phyloP scores from a whole-genome alignment of 2,113 vertebrate genomes.

The Tachuris rubrigastra region DNA sequence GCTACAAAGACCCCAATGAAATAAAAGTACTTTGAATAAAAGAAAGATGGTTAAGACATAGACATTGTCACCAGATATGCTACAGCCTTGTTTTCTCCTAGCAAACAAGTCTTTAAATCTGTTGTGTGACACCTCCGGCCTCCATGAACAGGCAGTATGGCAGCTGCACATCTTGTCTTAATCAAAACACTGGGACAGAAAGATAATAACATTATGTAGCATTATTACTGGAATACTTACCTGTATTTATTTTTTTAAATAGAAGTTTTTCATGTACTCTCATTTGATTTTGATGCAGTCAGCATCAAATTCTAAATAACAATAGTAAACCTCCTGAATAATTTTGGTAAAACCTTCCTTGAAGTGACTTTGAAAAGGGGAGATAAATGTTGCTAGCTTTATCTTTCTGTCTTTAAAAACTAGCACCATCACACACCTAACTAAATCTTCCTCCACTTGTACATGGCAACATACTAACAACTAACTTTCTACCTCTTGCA shows the following conservation, averaged over 20 bases:
- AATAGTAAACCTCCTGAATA: constrained; percentile 22
- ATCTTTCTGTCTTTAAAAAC: constrained; percentile 14
- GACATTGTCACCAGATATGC: neutral
- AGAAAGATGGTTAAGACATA: neutral
- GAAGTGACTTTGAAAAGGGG: neutral
- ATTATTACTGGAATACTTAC: neutral
- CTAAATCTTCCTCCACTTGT: neutral
- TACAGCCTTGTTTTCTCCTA: neutral
- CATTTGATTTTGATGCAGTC: constrained; percentile 46
- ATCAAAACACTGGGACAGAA: neutral
- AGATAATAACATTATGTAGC: neutral
- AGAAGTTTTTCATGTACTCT: constrained; percentile 35
- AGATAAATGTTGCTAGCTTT: neutral
- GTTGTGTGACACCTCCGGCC: neutral
- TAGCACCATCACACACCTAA: neutral
- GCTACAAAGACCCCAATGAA: neutral
- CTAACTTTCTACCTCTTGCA: constrained; percentile 18
- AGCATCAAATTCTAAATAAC: constrained; percentile 45
- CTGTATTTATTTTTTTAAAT: constrained; percentile 52
- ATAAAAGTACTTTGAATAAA: neutral
- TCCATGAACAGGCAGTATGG: neutral
- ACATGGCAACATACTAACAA: neutral
- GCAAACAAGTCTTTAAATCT: neutral
- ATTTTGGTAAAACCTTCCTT: constrained; percentile 14
- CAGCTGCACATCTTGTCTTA: neutral